Conservation (phyloP, 2,888 invertebrate species). For the Minunthozetes semirufus region DNA sequence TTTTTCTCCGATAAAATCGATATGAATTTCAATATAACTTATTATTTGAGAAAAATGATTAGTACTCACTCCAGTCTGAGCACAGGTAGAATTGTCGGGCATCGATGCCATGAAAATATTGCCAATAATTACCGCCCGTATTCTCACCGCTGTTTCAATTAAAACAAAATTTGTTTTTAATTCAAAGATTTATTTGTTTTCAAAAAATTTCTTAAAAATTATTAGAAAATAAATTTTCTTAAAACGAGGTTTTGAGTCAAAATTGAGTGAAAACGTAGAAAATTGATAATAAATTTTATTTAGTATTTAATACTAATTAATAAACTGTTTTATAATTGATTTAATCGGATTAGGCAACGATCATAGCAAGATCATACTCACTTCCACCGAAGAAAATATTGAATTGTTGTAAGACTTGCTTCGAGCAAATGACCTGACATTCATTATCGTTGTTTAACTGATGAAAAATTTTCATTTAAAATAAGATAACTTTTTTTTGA, state of each 20-base stretch:
- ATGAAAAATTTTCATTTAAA: background rate
- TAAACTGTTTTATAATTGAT: background rate
- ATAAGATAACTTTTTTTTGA: background rate
- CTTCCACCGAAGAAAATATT: background rate
- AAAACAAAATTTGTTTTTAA: background rate
- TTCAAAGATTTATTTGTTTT: background rate
- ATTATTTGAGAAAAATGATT: background rate
- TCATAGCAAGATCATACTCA: background rate
- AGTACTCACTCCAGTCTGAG: background rate
- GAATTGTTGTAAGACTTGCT: background rate
- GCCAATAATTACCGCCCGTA: background rate
- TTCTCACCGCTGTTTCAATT: background rate
- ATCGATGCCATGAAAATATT: background rate
- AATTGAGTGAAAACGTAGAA: no score
- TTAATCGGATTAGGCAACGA: no score
- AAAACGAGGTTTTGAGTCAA: no score
- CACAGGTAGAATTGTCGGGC: slow-evolving; percentile 2
- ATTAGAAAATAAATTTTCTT: background rate
- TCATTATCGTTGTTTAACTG: slow-evolving; percentile 2
- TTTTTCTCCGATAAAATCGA: no score
- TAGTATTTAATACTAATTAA: background rate
- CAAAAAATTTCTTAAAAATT: background rate
- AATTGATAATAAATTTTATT: no score
- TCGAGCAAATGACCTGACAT: background rate
- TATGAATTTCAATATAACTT: background rate